A percentile compares a stretch with the other conserved stretches of the same genome.
Conservation (phyloP, 2,113 vertebrate species). For the Pogona vitticeps region DNA sequence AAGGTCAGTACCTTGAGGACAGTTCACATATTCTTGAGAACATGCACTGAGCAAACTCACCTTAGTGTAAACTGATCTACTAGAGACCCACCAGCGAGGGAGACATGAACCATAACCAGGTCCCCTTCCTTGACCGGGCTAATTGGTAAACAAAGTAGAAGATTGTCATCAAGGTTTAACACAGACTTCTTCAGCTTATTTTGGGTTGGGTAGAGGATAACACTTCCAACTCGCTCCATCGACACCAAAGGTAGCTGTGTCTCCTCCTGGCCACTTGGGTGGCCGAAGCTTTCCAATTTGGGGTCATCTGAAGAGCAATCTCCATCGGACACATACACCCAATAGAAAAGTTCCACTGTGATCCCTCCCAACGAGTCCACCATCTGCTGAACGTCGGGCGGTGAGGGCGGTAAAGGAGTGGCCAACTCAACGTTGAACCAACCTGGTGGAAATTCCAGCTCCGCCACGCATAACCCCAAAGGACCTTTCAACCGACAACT, state of each 20-base stretch:
- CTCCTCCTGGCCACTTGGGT: slow-evolving; percentile 69
- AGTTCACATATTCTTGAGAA: neutral
- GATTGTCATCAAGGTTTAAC: slow-evolving; percentile 84
- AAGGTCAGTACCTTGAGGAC: too few relatives aligned
- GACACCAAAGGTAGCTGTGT: slow-evolving; percentile 65
- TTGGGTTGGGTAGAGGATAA: slow-evolving; percentile 81
- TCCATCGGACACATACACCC: slow-evolving; percentile 80
- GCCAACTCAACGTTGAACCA: slow-evolving; percentile 84
- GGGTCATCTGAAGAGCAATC: slow-evolving; percentile 82
- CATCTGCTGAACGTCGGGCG: slow-evolving; percentile 76
- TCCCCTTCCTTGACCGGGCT: slow-evolving; percentile 88
- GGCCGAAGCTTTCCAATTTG: slow-evolving; percentile 78
- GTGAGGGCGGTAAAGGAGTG: slow-evolving; percentile 67
- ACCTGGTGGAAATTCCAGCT: slow-evolving; percentile 85
- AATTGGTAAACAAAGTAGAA: slow-evolving; percentile 84
- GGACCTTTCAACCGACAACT: slow-evolving; percentile 87
- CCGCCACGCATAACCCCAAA: slow-evolving; percentile 90
- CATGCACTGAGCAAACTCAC: slow-evolving; percentile 66
- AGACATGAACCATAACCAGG: slow-evolving; percentile 84
- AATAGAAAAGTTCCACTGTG: slow-evolving; percentile 89
- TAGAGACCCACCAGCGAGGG: slow-evolving; percentile 79
- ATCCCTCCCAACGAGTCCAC: slow-evolving; percentile 69
- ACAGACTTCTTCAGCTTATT: slow-evolving; percentile 77
- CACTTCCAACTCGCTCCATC: slow-evolving; percentile 84
- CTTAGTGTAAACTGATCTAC: slow-evolving; percentile 88